Evolutionary conservation across 2,113 vertebrate genomes (phyloP).

Genomic region (Shinisaurus crocodilurus): DNA sequence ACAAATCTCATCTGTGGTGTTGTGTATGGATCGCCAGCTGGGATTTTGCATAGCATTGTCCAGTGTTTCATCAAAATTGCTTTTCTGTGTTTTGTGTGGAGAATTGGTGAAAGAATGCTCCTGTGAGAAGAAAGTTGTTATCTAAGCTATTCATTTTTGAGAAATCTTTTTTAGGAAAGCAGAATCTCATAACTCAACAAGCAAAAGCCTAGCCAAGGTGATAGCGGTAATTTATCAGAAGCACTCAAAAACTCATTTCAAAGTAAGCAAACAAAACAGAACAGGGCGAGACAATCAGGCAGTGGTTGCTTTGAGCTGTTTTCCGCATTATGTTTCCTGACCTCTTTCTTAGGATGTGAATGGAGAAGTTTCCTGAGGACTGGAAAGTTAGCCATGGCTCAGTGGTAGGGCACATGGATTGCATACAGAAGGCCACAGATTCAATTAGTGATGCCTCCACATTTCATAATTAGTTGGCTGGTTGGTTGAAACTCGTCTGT

Average conservation of each 20-base stretch:
- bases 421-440: not conserved
- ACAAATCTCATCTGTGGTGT: slow-evolving; percentile 33
- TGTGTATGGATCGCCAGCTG: slow-evolving; percentile 3
- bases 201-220: not conserved
- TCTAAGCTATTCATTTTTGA: slow-evolving; percentile 28
- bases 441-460: not conserved
- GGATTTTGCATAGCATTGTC: slow-evolving; percentile 19
- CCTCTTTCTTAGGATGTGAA: not conserved
- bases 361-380: not conserved
- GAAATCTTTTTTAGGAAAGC: not conserved
- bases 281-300: slow-evolving; percentile 1
- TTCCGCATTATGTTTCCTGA: not conserved
- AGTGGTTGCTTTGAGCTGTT: not conserved
- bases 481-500: no score
- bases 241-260: not conserved
- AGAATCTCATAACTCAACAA: slow-evolving; percentile 20
- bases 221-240: slow-evolving; percentile 7
- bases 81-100: slow-evolving; percentile 6
- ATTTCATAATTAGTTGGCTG: no score
- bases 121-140: slow-evolving; percentile 1
- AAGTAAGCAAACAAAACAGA: slow-evolving; percentile 20
- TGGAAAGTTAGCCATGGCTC: no score
- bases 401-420: not conserved
- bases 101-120: slow-evolving; percentile 1
- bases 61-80: slow-evolving; percentile 12